Evolutionary conservation across 2,797 vertebrate species (phyloP), one percentile per base, ranked within the genome.

Genomic region (Sphenodon punctatus): DNA sequence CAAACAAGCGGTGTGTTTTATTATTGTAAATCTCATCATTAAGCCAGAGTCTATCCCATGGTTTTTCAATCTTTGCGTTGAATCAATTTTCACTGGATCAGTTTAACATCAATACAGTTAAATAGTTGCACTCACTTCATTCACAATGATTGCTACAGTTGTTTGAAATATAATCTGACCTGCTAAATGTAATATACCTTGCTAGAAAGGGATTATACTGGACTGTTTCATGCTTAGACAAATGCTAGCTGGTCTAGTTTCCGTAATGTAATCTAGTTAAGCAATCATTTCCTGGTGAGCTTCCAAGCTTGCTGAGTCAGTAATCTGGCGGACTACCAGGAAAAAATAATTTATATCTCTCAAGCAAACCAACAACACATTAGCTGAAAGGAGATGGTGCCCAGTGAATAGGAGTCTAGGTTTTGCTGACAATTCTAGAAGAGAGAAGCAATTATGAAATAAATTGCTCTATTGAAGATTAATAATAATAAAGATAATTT

Each of bases 201-300:
- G 53, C 86, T 88, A 71, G 74, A 67, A 90, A 92, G 87, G 88
- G 89, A 70, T 89, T 90, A 73, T 77, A 58, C 70, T 78, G 83
- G 64, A 63, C 80, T 92, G 22, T 85, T 92, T 70, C 93, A 76
- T 90, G 84, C 95, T 92, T 90, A 91, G 88, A 91, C 48, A 84
- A 14, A 5, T 9, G 7, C 75, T 91, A 91, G 88, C 92, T 89
- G 71, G 88, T 86, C 78, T 81, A 93, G 85, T 96, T 95, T 95
- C 93, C 95, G 95, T 95, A 89, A 82, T 94, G 93, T 95, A 95
- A 95, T 96, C 90, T 94, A 89, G 85, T 92, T 93, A 93, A 95
- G 92, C 89, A 94, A 72, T 94, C 91, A 77, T 94, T 96, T 95
- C 93, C 94, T 95, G 94, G 94, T 92, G 91, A 86, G 67, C 72